Evolutionary conservation across 2,888 invertebrate species (phyloP), one percentile per base, ranked within the genome.

Genomic region (Eilema depressum): DNA sequence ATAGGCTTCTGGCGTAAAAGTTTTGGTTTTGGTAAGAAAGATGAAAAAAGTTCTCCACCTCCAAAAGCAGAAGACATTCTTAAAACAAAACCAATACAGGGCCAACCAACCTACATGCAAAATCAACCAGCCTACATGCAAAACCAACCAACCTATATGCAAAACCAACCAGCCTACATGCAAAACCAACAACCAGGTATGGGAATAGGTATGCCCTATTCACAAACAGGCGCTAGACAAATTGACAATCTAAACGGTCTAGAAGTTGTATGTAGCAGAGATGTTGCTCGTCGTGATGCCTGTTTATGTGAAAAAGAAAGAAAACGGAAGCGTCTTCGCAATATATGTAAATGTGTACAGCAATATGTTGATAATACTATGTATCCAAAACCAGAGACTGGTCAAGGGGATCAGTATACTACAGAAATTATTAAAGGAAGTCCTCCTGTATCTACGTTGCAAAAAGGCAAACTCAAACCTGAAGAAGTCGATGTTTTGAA

Each of bases 221-320:
- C 23, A 17, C 26, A 59, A 25, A 17, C 17, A 25, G 33, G 23
- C n/a, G 14, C 7, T 23, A 23, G 7, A 62, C 37, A 23, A 62
- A 25, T 17, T 33, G 14, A 47, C 0, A 47, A 47, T 20, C 62
- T 33, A 33, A 14, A 62, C 23, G 5, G 20, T 33, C 12, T 10
- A 20, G 20, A n/a, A n/a, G n/a, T n/a, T n/a, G n/a, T n/a, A n/a
- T n/a, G n/a, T 3, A 30, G n/a, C 23, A 61, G 17, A n/a, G 26
- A 62, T n/a, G 33, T 5, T 11, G n/a, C n/a, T n/a, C 10, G 33
- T 33, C 33, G 17, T 25, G 3, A n/a, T 62, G 17, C n/a, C 2
- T 63, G 63, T 63, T 17, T 37, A 63, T 63, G 63, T 41, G 3
- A 41, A 17, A 37, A 63, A 63, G 25, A 62, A 25, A 10, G 14